Evolutionary conservation across 2,113 vertebrate species (phyloP).

Genomic region (Grantiella picta): DNA sequence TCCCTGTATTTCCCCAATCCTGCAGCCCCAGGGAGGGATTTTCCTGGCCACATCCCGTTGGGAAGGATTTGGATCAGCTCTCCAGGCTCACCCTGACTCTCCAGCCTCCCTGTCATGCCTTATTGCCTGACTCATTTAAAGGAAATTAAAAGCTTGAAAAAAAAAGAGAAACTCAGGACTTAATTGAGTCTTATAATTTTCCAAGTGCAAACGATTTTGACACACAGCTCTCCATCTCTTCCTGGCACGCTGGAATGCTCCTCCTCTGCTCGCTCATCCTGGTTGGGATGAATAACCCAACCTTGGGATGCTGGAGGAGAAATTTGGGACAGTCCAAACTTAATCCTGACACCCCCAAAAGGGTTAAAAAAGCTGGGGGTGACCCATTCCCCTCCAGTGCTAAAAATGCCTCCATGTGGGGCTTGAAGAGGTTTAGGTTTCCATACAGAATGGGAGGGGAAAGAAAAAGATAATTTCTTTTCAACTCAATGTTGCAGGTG

Average conservation of each 20-base stretch:
- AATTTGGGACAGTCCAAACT: not conserved
- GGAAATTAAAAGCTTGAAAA: not conserved
- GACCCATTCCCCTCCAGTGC: not conserved
- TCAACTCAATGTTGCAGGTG: not conserved
- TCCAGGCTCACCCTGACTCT: not conserved
- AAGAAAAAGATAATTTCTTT: slow-evolving; percentile 1
- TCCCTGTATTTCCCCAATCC: not conserved
- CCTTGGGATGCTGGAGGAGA: not conserved
- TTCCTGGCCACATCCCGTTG: not conserved
- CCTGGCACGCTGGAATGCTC: accelerated
- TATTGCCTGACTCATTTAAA: slow-evolving; percentile 14
- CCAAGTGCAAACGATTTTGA: not conserved
- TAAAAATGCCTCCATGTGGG: accelerated
- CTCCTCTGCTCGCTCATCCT: not conserved
- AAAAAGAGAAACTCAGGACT: not conserved
- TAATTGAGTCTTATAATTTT: slow-evolving; percentile 46
- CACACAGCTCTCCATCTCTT: not conserved
- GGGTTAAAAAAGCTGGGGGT: not conserved
- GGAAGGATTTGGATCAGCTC: not conserved
- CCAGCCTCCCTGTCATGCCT: not conserved
- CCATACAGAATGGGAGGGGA: accelerated
- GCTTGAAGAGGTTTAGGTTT: not conserved
- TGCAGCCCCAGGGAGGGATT: not conserved
- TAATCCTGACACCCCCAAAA: not conserved
- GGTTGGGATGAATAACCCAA: not conserved